Evolutionary conservation across 2,888 invertebrate species (phyloP), one percentile per base, ranked within the genome.

Genomic region (Bombyx huttoni): DNA sequence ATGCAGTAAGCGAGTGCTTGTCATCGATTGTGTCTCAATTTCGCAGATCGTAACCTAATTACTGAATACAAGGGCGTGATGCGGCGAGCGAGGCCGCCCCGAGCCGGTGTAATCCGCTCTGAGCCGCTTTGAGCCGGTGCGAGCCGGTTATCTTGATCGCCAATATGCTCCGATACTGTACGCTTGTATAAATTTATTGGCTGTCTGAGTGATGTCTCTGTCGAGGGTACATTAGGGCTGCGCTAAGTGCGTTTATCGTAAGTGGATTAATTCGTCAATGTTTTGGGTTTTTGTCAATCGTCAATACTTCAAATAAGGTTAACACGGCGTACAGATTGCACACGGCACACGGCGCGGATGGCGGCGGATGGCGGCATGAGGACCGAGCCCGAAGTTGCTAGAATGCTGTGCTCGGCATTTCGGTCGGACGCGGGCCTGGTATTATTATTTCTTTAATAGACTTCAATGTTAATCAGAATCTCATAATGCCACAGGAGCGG

Each of bases 121-220:
- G 58, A 63, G 62, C 62, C 55, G 51, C 49, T 57, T 53, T 65
- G 62, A 67, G 60, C 66, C 56, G 57, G 56, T 64, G 57, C 50
- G 45, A 14, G 40, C 53, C 49, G 33, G 47, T 49, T 68, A 70
- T 70, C 68, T 62, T 51, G 66, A 68, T 68, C 58, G 52, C 49
- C 70, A 68, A 67, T 67, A 67, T 69, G 67, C 60, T 54, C 33
- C 50, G 52, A 51, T 51, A 52, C 51, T 48, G 24, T 24, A 35
- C 10, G 33, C 47, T 49, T 49, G n/a, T 34, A 49, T 33, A 34
- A 40, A 40, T 40, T 10, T 40, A 40, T 40, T 40, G 46, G 46
- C 46, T 46, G 12, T n/a, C 12, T n/a, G 46, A n/a, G 46, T 46
- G 47, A 47, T 47, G 47, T 47, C 13, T 47, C 7, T 47, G 34